Conservation (phyloP, 2,113 vertebrate species). For the Psilopsiagon aymara region DNA sequence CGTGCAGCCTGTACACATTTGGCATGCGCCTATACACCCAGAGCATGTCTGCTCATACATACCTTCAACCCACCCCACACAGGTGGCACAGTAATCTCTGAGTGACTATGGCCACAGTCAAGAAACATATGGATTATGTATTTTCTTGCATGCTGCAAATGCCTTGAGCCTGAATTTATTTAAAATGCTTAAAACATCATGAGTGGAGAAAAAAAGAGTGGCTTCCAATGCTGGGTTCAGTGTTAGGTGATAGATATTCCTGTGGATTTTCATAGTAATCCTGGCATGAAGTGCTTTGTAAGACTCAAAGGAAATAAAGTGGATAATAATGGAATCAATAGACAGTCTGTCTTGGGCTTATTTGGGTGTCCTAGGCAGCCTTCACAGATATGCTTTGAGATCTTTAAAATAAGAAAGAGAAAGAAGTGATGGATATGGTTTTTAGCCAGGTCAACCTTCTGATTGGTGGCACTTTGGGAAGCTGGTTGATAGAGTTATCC, state of each 20-base stretch:
- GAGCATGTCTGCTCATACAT: background rate
- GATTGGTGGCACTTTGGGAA: background rate
- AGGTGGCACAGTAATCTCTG: background rate
- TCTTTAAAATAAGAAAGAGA: background rate
- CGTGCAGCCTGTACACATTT: fast-evolving
- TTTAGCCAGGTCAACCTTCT: background rate
- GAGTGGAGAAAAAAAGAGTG: background rate
- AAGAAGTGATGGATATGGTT: background rate
- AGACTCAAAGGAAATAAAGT: background rate
- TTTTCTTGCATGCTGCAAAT: background rate
- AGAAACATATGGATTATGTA: background rate
- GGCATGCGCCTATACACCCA: background rate
- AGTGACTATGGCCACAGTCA: background rate
- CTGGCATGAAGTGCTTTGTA: background rate
- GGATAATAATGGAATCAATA: background rate
- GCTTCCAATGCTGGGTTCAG: background rate
- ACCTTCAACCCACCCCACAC: background rate
- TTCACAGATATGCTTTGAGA: background rate
- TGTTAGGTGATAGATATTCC: background rate
- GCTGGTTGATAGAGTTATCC: background rate
- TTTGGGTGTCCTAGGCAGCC: background rate
- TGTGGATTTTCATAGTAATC: background rate
- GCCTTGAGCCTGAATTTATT: background rate
- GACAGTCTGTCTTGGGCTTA: background rate
- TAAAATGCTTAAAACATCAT: background rate